Conservation (phyloP, 2,797 vertebrate species). For the Emys orbicularis region DNA sequence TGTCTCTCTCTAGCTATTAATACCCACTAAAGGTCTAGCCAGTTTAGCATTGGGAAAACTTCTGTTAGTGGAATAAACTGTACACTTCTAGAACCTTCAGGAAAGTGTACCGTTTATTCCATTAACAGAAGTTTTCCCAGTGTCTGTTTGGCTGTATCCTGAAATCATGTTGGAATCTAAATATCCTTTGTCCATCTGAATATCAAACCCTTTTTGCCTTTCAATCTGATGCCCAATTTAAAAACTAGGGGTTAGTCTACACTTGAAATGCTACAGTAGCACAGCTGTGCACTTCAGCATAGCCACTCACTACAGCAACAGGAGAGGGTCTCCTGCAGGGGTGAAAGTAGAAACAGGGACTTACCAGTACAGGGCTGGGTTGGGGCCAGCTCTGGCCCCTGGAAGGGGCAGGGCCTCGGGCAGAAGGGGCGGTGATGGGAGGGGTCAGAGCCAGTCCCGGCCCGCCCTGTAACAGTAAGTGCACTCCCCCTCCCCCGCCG, state of each 20-base stretch:
- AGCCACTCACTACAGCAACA: neutral
- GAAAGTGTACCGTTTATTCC: neutral
- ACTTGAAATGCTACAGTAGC: too few species aligned
- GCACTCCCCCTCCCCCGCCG: too few species aligned
- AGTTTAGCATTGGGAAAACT: conserved; percentile 15
- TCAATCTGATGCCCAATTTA: conserved; percentile 7
- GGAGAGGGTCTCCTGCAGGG: too few species aligned
- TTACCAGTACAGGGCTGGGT: too few species aligned
- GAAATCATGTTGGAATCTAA: neutral
- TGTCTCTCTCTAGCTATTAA: neutral
- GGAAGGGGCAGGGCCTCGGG: too few species aligned
- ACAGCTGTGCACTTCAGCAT: neutral
- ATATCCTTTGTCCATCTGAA: conserved; percentile 8
- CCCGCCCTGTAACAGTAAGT: too few species aligned
- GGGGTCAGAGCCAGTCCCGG: too few species aligned
- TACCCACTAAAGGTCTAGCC: conserved; percentile 25
- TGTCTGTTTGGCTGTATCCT: conserved; percentile 2
- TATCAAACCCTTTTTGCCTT: neutral
- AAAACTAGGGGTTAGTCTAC: neutral
- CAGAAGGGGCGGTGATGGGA: too few species aligned
- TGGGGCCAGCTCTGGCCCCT: too few species aligned
- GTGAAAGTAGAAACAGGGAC: too few species aligned
- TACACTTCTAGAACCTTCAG: neutral
- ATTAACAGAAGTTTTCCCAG: too few species aligned
- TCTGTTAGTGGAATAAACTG: conserved; percentile 1